Percentiles rank a stretch among this genome's conserved stretches.
These are phyloP conservation scores for Bombylius discolor DNA, from an alignment of 2,888 invertebrate genomes.

Conservation along the genomic window DNA sequence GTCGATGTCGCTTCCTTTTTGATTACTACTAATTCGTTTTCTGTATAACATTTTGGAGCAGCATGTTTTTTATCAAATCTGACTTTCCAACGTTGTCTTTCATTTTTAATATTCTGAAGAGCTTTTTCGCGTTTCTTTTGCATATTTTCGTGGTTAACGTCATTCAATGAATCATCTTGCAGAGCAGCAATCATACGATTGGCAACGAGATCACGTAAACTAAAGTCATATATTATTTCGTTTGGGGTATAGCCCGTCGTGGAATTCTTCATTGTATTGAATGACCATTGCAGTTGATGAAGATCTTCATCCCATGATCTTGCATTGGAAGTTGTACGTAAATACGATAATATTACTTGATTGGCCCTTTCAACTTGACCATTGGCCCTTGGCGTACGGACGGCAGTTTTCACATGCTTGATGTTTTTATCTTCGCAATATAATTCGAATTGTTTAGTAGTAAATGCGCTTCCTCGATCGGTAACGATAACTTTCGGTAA, in stretches of 20 bases:
- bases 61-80: no score
- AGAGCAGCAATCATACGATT: no score
- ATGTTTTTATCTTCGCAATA: conserved; percentile 16
- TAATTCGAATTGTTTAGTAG: conserved; percentile 15
- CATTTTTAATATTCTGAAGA: no score
- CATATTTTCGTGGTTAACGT: no score
- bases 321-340: conserved; percentile 13
- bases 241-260: conserved; percentile 12
- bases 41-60: no score
- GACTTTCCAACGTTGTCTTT: no score
- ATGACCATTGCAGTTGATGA: conserved; percentile 12
- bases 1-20: no score
- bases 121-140: no score
- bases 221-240: conserved; percentile 15
- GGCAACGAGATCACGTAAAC: conserved; percentile 1
- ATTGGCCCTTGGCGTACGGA: conserved; percentile 16
- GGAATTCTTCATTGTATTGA: conserved; percentile 11
- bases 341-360: conserved; percentile 13
- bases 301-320: conserved; percentile 12
- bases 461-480: conserved; percentile 21
- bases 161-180: no score
- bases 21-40: no score
- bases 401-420: conserved; percentile 16
- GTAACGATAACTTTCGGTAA: conserved; percentile 16
- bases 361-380: conserved; percentile 15